Conservation (phyloP, 2,113 vertebrate genomes). For the Brachirus orientalis region DNA sequence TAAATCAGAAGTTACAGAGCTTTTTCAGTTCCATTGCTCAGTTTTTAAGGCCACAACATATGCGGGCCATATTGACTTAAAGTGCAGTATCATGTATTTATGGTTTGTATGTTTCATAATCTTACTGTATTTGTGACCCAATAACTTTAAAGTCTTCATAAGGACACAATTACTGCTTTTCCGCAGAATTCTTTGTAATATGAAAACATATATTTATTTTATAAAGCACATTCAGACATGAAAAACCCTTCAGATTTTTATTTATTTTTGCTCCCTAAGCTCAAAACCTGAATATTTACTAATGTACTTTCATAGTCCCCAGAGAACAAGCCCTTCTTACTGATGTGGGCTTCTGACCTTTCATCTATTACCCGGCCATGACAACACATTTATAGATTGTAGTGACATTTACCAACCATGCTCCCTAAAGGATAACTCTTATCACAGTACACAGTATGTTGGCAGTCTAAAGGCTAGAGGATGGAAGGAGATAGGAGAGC, state of each 20-base stretch:
- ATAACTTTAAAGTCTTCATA: too few relatives aligned
- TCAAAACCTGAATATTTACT: not conserved
- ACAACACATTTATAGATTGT: constrained; percentile 7
- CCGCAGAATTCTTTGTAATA: too few relatives aligned
- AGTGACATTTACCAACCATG: constrained; percentile 1
- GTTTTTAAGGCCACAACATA: too few relatives aligned
- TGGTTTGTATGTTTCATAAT: too few relatives aligned
- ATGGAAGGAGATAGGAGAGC: constrained; percentile 2
- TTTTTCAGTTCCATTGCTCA: too few relatives aligned
- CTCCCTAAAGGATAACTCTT: not conserved
- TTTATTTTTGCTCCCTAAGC: not conserved
- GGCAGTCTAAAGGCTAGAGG: not conserved
- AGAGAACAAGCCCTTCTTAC: not conserved
- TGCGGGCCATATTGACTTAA: not conserved
- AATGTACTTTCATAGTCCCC: not conserved
- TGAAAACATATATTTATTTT: too few relatives aligned
- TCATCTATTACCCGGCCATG: not conserved
- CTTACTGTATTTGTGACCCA: too few relatives aligned
- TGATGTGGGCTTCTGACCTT: constrained; percentile 10
- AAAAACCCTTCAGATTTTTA: not conserved
- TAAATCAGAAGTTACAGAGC: not conserved
- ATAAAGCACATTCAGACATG: too few relatives aligned
- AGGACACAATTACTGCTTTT: too few relatives aligned
- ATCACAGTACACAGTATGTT: not conserved
- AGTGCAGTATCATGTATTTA: not conserved